A percentile compares a stretch with the other conserved stretches of the same genome.
phyloP scores from a whole-genome alignment of 2,113 vertebrate genomes.

The Syngnathus floridae region DNA sequence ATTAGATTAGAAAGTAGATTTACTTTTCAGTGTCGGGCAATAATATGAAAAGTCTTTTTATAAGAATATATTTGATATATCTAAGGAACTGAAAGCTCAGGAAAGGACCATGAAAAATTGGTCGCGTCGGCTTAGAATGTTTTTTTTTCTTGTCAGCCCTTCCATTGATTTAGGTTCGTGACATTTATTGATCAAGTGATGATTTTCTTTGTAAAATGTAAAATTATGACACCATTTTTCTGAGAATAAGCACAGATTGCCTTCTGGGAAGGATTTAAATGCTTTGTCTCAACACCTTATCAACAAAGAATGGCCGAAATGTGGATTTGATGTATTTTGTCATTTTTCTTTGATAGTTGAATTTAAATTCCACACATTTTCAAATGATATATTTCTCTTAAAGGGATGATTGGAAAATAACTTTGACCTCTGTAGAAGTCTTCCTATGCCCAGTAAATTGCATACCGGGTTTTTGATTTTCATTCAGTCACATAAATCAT shows the following conservation, averaged over 20 bases:
- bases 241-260: constrained; percentile 41
- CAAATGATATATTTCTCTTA: constrained; percentile 69
- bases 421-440: constrained; percentile 79
- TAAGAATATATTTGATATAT: constrained; percentile 12
- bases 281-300: constrained; percentile 48
- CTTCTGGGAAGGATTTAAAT: constrained; percentile 63
- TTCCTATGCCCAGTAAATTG: constrained; percentile 70
- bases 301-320: not conserved
- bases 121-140: constrained; percentile 51
- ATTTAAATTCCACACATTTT: constrained; percentile 51
- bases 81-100: constrained; percentile 16
- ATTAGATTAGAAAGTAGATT: not conserved
- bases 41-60: not conserved
- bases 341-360: constrained; percentile 33
- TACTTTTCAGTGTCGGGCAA: not conserved
- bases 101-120: constrained; percentile 48
- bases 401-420: constrained; percentile 65
- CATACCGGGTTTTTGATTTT: constrained; percentile 68
- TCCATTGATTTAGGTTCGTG: constrained; percentile 19
- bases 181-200: constrained; percentile 30
- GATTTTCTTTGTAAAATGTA: constrained; percentile 28
- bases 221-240: constrained; percentile 33
- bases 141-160: constrained; percentile 30
- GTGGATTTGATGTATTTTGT: constrained; percentile 43
- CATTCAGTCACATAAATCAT: constrained; percentile 70